These are phyloP conservation scores for Drosophila kanapiae DNA, from an alignment of 1,140 invertebrate species.

Conservation along the genomic window DNA sequence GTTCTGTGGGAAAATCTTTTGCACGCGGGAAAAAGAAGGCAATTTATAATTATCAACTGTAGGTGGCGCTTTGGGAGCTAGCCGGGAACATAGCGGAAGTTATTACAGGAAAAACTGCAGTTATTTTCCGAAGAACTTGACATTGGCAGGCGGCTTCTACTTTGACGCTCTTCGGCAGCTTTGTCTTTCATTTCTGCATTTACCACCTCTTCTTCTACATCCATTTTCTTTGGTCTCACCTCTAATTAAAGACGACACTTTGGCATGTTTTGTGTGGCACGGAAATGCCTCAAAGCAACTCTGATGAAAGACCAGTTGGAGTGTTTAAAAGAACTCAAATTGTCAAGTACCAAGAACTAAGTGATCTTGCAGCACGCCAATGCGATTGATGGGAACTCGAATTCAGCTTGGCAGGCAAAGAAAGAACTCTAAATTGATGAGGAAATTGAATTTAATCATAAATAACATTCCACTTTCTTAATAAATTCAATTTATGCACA, in stretches of 20 bases:
- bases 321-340: slow-evolving; percentile 18
- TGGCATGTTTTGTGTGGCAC: slow-evolving; percentile 69
- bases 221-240: slow-evolving; percentile 55
- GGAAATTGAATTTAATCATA: slow-evolving; percentile 4
- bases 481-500: background rate
- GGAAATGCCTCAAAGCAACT: slow-evolving; percentile 62
- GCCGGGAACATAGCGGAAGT: slow-evolving; percentile 67
- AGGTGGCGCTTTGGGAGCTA: slow-evolving; percentile 60
- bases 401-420: background rate
- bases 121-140: slow-evolving; percentile 76
- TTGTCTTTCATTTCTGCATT: slow-evolving; percentile 35
- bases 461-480: background rate
- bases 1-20: slow-evolving; percentile 48
- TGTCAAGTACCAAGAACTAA: slow-evolving; percentile 47
- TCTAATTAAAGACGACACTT: slow-evolving; percentile 83
- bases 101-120: slow-evolving; percentile 67
- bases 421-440: background rate
- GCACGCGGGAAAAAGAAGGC: slow-evolving; percentile 36
- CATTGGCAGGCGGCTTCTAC: slow-evolving; percentile 31
- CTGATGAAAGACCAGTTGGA: slow-evolving; percentile 42
- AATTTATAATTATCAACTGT: slow-evolving; percentile 71
- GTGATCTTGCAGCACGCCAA: slow-evolving; percentile 18
- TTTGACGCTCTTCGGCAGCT: slow-evolving; percentile 12
- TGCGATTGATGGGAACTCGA: background rate
- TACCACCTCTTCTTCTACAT: slow-evolving; percentile 10